A percentile compares a stretch with the other conserved stretches of the same genome.
These are phyloP conservation scores for Peromyscus eremicus DNA, from an alignment of 2,797 vertebrate species.

Conservation along the genomic window DNA sequence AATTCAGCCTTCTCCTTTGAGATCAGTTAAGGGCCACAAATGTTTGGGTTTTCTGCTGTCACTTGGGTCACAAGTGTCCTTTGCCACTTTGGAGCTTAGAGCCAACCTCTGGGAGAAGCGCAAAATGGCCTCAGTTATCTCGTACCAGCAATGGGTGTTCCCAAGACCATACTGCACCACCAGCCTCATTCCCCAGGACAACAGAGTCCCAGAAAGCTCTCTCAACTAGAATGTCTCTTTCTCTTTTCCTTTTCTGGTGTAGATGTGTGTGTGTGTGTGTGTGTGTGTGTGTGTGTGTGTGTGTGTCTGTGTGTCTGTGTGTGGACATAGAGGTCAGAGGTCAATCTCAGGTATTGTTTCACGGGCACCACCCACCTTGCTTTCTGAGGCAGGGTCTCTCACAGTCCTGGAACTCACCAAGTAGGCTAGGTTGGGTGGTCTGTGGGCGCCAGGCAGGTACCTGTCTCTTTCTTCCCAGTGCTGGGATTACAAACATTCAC, in stretches of 20 bases:
- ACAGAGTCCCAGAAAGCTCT: accelerated
- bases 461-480: background rate
- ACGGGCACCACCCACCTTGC: background rate
- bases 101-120: background rate
- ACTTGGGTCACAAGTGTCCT: background rate
- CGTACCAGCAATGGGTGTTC: no score
- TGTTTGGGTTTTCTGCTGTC: background rate
- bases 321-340: background rate
- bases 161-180: accelerated
- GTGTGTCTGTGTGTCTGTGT: background rate
- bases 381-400: background rate
- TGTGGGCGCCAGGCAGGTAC: background rate
- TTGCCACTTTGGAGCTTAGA: background rate
- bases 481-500: background rate
- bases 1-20: background rate
- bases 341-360: background rate
- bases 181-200: accelerated
- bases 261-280: background rate
- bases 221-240: background rate
- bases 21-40: background rate
- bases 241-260: background rate
- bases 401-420: background rate
- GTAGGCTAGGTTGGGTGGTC: background rate
- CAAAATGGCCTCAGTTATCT: background rate
- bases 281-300: no score